Evolutionary conservation across 2,113 vertebrate genomes (phyloP), one percentile per base, ranked within the genome.

Genomic region (Oryzias melastigma): DNA sequence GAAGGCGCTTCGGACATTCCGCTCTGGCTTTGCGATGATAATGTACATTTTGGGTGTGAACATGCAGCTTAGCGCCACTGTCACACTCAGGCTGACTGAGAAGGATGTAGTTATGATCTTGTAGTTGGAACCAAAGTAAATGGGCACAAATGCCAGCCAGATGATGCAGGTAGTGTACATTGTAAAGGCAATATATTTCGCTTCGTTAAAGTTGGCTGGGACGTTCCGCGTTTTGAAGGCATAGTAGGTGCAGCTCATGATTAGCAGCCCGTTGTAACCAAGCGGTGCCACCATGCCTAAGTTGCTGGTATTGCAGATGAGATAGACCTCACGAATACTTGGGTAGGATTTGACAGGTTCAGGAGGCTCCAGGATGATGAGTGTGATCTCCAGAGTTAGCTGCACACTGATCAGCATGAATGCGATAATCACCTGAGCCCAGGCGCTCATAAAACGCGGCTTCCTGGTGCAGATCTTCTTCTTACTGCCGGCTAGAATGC

Each of bases 31-130:
- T 86, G 96, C 93, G 43, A 99, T 98, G 77, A 99, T 99, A 90
- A 99, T 99, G 90, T 99, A 99, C 94, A 99, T 98, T 91, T 99
- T 99, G 68, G 97, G 97, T 4, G 96, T 97, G 92, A 99, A 99
- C 97, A 99, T 99, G 91, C 97, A 99, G 47, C 96, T 93, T 87
- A 99, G 92, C 0, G 97, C 97, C 77, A 99, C 97, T 0, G 97
- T 99, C 17, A 98, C 96, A 0, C 97, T 99, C 73, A 99, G 93
- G 85, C 97, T 99, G 83, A 99, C 97, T 0, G 97, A 98, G 71
- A 99, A 99, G 57, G 96, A 98, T 16, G 97, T 99, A 29, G 97
- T 99, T 86, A 99, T 98, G 87, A 99, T 98, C 91, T 99, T 99
- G 92, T 99, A 99, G 91, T 99, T 98, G 91, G 97, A 99, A 77